Evolutionary conservation across 2,113 vertebrate species (phyloP).

Genomic region (Philantomba maxwellii): DNA sequence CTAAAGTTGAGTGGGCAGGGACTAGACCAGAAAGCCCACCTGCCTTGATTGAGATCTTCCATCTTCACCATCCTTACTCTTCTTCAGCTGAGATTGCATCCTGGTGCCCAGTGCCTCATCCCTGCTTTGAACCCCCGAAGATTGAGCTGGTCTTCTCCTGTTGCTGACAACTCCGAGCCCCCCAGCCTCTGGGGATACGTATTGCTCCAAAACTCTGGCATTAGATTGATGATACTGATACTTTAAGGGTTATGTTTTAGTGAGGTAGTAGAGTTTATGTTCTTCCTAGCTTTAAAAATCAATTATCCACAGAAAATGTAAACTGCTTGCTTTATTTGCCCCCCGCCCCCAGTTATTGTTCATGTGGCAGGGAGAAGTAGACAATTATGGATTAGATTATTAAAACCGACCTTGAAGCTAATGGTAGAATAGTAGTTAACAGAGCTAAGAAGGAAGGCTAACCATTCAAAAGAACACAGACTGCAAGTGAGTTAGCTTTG

Average conservation of each 20-base stretch:
- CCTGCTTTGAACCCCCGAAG: background rate
- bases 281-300: background rate
- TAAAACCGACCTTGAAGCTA: slow-evolving; percentile 56
- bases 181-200: background rate
- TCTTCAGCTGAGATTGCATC: background rate
- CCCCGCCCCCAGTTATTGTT: background rate
- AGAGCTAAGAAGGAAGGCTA: slow-evolving; percentile 61
- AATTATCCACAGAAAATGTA: slow-evolving; percentile 54
- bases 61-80: background rate
- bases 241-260: background rate
- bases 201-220: background rate
- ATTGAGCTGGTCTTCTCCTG: background rate
- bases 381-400: slow-evolving; percentile 49
- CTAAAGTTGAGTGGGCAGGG: background rate
- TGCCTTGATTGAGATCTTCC: background rate
- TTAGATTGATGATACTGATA: background rate
- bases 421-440: slow-evolving; percentile 64
- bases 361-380: slow-evolving; percentile 59
- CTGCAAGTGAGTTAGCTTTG: slow-evolving; percentile 66
- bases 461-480: slow-evolving; percentile 62
- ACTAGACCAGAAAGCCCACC: background rate
- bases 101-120: background rate
- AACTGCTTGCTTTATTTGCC: slow-evolving; percentile 60
- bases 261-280: background rate
- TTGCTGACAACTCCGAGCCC: background rate